These are phyloP conservation scores for Andrena cerasifolii DNA, from an alignment of 1,140 invertebrate species.

Conservation along the genomic window DNA sequence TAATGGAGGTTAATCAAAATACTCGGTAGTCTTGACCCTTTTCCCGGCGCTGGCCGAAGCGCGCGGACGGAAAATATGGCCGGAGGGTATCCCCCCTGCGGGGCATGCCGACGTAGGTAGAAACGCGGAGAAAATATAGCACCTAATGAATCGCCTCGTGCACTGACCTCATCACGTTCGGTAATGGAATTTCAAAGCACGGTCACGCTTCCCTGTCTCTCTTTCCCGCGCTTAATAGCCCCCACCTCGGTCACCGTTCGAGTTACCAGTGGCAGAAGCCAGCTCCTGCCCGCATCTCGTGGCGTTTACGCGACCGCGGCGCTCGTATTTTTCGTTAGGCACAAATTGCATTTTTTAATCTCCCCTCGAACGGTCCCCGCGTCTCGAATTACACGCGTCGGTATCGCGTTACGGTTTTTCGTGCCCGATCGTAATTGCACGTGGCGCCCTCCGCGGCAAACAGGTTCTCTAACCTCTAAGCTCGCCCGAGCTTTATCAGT, in stretches of 20 bases:
- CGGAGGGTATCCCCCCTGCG: conserved; percentile 16
- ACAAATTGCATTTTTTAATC: conserved; percentile 55
- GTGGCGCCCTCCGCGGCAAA: not conserved
- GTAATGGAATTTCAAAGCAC: conserved; percentile 77
- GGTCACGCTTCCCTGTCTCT: conserved; percentile 45
- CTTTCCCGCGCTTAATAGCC: conserved; percentile 31
- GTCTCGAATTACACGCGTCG: conserved; percentile 17
- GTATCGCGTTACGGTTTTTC: conserved; percentile 17
- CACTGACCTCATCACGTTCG: conserved; percentile 69
- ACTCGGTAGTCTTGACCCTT: not conserved
- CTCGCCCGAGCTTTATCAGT: too few species aligned
- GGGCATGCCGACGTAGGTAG: conserved; percentile 39
- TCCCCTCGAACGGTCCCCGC: not conserved
- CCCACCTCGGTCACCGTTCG: conserved; percentile 14
- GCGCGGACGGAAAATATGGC: not conserved
- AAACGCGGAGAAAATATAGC: conserved; percentile 64
- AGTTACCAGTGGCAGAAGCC: conserved; percentile 33
- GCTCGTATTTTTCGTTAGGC: conserved; percentile 35
- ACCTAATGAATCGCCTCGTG: conserved; percentile 69
- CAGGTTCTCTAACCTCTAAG: too few species aligned
- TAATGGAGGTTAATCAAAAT: conserved; percentile 2
- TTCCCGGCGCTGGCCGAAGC: not conserved
- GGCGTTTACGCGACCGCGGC: not conserved
- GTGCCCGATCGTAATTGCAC: conserved; percentile 20
- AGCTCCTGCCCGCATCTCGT: not conserved